A percentile compares a stretch with the other conserved stretches of the same genome.
Conservation (phyloP, 2,888 invertebrate genomes). For the Ganaspis brasiliensis region DNA sequence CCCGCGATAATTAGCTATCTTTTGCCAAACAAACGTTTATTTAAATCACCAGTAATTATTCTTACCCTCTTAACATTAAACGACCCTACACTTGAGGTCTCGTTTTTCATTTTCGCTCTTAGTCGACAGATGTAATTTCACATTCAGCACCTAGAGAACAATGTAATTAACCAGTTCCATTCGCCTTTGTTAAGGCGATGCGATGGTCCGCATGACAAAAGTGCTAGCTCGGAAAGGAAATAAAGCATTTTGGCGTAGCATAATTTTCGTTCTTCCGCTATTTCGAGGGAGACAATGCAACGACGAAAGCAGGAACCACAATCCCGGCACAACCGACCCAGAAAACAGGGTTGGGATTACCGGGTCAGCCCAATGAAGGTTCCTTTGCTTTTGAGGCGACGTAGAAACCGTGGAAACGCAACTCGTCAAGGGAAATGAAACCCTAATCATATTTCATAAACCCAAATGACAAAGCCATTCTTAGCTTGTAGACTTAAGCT, state of each 20-base stretch:
- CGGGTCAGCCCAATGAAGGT: constrained; percentile 40
- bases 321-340: constrained; percentile 67
- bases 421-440: constrained; percentile 31
- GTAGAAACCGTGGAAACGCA: neutral
- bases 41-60: constrained; percentile 28
- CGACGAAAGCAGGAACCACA: constrained; percentile 49
- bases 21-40: constrained; percentile 21
- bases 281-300: constrained; percentile 54
- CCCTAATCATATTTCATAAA: constrained; percentile 22
- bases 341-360: constrained; percentile 67
- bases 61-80: constrained; percentile 17
- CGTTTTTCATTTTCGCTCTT: constrained; percentile 24
- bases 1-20: neutral
- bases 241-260: constrained; percentile 57
- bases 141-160: constrained; percentile 36
- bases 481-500: neutral
- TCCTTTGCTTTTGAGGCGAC: constrained; percentile 13
- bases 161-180: constrained; percentile 43
- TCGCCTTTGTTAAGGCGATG: constrained; percentile 41
- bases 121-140: constrained; percentile 40
- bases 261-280: constrained; percentile 60
- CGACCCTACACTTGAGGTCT: constrained; percentile 25
- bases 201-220: constrained; percentile 35
- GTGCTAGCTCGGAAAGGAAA: constrained; percentile 52
- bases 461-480: neutral